These are phyloP conservation scores for Drosophila bunnanda DNA, from an alignment of 2,888 invertebrate species.

Conservation along the genomic window DNA sequence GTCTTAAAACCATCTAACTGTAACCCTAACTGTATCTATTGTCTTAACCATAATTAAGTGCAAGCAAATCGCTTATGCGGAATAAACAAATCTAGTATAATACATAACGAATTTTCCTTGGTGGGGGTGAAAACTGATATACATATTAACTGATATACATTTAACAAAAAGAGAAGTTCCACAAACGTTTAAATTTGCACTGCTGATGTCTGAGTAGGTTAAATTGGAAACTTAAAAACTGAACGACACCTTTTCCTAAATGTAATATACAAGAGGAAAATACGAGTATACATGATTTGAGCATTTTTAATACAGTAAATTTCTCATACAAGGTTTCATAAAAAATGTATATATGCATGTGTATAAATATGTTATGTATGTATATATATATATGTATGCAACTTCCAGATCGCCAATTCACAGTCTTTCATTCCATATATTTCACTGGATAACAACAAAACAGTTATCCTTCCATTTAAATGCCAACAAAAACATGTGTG, in stretches of 20 bases:
- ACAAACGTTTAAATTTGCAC: background rate
- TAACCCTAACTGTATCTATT: slow-evolving; percentile 69
- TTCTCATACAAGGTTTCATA: slow-evolving; percentile 54
- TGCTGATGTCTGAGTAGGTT: background rate
- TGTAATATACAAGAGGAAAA: background rate
- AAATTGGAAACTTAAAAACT: background rate
- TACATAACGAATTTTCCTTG: slow-evolving; percentile 13
- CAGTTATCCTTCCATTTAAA: slow-evolving; percentile 29
- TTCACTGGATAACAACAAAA: slow-evolving; percentile 41
- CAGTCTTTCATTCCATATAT: slow-evolving; percentile 62
- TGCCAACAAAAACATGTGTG: slow-evolving; percentile 27
- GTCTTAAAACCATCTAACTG: slow-evolving; percentile 65
- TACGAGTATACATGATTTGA: slow-evolving; percentile 29
- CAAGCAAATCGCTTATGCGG: slow-evolving; percentile 53
- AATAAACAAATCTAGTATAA: slow-evolving; percentile 72
- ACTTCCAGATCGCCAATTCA: slow-evolving; percentile 71
- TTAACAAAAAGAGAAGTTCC: background rate
- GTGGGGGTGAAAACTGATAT: too few relatives aligned
- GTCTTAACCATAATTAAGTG: slow-evolving; percentile 69
- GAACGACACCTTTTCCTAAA: background rate
- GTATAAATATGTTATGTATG: slow-evolving; percentile 31
- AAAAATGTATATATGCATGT: slow-evolving; percentile 38
- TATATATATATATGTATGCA: slow-evolving; percentile 48
- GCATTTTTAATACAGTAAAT: slow-evolving; percentile 53
- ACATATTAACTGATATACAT: too few relatives aligned